Evolutionary conservation across 2,797 vertebrate species (phyloP), one percentile per base, ranked within the genome.

Genomic region (Cyprinella venusta): DNA sequence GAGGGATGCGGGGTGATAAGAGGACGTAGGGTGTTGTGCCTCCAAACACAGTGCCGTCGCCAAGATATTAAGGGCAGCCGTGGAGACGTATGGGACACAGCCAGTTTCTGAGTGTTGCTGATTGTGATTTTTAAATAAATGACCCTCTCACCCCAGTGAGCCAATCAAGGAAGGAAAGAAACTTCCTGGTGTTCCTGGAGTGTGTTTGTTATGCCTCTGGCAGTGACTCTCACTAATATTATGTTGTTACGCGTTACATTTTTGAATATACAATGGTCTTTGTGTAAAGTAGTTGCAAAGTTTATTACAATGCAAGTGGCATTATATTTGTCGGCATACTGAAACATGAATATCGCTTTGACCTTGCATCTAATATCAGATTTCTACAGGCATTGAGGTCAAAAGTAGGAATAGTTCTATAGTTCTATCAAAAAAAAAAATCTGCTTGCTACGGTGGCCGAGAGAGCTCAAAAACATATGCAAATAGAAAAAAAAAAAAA

Each of bases 121-220:
- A 84, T 74, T 81, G 42, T 64, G n/a, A 83, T 78, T 86, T 74
- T 61, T 67, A 56, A 75, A 84, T 76, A 76, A 87, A 79, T 84
- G 79, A 86, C 76, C 79, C 54, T 76, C 71, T 70, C 12, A 19
- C 75, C 72, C 61, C 15, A 74, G 76, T 52, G 63, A 54, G 79
- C 67, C 56, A 76, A 21, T 61, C 79, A 79, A 64, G 16, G 21
- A 79, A 76, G 67, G 64, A 82, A 84, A 84, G 68, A 36, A 80
- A 84, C 80, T 76, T 77, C 74, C 79, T 79, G 81, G 52, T 76
- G 30, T 67, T 84, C 79, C 79, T 72, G 71, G 80, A 74, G 85
- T 38, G 75, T 50, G 83, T 48, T 84, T 85, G 78, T 83, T 84
- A 18, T 33, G 42, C 48, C 2, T 48, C 30, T 69, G 67, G 80